Conservation (phyloP, 2,113 vertebrate genomes). For the Thamnophis sirtalis region DNA sequence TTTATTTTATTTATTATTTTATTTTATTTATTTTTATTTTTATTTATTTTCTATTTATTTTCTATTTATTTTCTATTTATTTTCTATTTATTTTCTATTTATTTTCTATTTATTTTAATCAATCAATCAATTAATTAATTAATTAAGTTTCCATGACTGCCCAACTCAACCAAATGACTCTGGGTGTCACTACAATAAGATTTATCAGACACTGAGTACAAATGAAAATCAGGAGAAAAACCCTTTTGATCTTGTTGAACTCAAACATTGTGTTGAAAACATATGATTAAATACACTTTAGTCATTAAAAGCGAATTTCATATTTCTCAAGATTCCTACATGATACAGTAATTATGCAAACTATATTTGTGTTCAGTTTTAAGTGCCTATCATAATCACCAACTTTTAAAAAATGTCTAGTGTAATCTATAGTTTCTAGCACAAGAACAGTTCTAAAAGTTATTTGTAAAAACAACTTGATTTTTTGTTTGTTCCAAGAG, state of each 20-base stretch:
- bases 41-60: no score
- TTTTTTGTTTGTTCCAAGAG: not conserved
- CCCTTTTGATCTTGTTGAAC: not conserved
- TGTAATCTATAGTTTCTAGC: not conserved
- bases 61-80: no score
- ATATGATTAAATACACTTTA: not conserved
- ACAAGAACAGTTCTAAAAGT: not conserved
- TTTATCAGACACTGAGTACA: not conserved
- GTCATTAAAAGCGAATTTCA: not conserved
- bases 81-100: no score
- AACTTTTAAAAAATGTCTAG: not conserved
- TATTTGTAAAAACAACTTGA: not conserved
- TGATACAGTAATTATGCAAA: not conserved
- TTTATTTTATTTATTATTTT: no score
- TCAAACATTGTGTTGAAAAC: not conserved
- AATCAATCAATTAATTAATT: no score
- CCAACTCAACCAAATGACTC: not conserved
- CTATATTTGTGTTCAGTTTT: not conserved
- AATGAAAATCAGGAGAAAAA: not conserved
- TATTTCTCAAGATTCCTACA: not conserved
- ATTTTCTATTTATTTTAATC: no score
- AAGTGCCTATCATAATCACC: not conserved
- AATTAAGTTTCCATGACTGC: not conserved
- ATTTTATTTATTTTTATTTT: no score
- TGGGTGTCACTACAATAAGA: not conserved